Base-by-base conservation (phyloP, 92 coral and sea anemone genomes). In the Epizoanthus illoricatus region DNA sequence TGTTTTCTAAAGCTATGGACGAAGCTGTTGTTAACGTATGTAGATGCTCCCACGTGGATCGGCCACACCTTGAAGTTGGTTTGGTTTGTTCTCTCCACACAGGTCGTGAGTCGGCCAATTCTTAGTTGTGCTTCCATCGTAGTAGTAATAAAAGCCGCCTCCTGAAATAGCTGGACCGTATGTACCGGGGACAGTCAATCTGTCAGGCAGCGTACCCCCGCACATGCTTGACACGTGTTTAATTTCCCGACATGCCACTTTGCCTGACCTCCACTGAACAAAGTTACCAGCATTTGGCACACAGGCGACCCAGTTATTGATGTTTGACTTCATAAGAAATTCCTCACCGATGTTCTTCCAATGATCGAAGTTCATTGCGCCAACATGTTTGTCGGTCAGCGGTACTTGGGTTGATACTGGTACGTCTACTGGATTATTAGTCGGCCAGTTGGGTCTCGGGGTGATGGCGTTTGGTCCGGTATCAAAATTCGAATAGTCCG, bases 291-390 rank as follows among this genome's bases (percentile, higher is more conserved):
- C 36, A 28, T 28, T 28, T 28, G 36, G 36, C 0, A 28, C 2
- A 28, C 36, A 88, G 68, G 20, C 80, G 17, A 28, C 36, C 36
- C 36, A 28, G 36, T 28, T 28, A 28, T 28, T 28, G 2, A 28
- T 28, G 36, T 28, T 28, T 28, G 36, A 28, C 36, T 28, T 28
- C 36, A 28, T 28, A 28, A 28, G 36, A 28, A 28, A 28, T 67
- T 88, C 64, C 8, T 54, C 23, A 1, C 91, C 91, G 10, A 88
- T 70, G 10, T 49, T 4, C 17, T 66, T 74, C 91, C 91, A 88
- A 15, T 62, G 84, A 2, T 59, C 65, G 45, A 85, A 84, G 20
- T 72, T 55, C 3, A 85, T 13, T 45, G 91, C 88, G 40, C 85
- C 84, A 58, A 28, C 39, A n/a, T 86, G 75, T 56, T 40, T 33